Conservation (phyloP, 2,797 vertebrate genomes). For the Hylomyscus alleni region DNA sequence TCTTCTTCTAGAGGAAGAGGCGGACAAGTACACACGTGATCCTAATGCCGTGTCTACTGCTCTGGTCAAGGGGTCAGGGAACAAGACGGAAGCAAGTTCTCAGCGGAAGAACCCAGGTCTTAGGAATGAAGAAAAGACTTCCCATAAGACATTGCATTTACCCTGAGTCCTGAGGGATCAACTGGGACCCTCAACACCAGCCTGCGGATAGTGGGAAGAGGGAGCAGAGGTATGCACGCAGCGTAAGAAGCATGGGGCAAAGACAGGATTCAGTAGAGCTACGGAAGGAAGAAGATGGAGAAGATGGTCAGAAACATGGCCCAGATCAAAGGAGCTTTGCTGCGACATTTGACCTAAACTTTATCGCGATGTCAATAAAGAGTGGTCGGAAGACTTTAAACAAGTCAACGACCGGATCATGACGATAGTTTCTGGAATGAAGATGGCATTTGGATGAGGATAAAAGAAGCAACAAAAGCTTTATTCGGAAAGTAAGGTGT, state of each 20-base stretch:
- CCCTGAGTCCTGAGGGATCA: conserved; percentile 11
- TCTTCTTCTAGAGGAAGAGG: conserved; percentile 9
- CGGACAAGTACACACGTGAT: not conserved
- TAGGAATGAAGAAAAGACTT: conserved; percentile 17
- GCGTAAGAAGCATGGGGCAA: not conserved
- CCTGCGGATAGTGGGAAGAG: not conserved
- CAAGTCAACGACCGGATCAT: not conserved
- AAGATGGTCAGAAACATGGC: conserved; percentile 5
- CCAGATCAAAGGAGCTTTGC: not conserved
- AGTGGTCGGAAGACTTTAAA: not conserved
- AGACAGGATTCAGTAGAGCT: not conserved
- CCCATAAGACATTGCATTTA: conserved; percentile 2
- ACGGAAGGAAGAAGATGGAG: not conserved
- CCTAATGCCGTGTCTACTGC: not conserved
- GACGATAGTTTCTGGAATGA: not conserved
- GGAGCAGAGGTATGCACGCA: not conserved
- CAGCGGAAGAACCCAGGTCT: not conserved
- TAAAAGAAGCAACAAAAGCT: not conserved
- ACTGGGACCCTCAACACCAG: not conserved
- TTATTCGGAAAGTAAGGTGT: conserved; percentile 6
- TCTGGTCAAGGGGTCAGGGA: not conserved
- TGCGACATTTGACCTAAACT: not conserved
- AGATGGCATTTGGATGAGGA: not conserved
- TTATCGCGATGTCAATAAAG: not conserved
- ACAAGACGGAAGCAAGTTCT: not conserved